These are phyloP conservation scores for Drosophila paramelanica DNA, from an alignment of 2,888 invertebrate genomes.

Conservation along the genomic window DNA sequence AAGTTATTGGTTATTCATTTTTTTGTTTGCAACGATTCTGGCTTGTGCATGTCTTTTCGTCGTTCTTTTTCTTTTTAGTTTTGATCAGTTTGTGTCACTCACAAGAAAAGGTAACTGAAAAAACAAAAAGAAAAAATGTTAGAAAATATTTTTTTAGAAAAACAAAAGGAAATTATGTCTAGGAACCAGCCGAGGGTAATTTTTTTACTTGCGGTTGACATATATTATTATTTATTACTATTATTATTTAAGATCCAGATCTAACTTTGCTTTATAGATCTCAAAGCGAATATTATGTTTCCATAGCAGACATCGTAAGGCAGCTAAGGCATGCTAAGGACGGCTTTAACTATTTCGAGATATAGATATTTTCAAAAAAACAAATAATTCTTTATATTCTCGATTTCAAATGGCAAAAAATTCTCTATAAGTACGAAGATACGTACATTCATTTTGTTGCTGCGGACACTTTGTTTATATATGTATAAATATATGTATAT, in stretches of 20 bases:
- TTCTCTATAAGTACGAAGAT: neutral
- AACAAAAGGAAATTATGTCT: neutral
- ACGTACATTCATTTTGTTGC: conserved; percentile 18
- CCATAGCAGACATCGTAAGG: too few relatives aligned
- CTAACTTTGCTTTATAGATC: too few relatives aligned
- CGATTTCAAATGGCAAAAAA: too few relatives aligned
- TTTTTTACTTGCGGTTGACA: too few relatives aligned
- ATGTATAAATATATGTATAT: neutral
- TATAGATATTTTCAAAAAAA: too few relatives aligned
- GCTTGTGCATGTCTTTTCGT: neutral
- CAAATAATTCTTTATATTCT: too few relatives aligned
- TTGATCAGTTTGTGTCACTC: conserved; percentile 15
- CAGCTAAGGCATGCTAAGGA: too few relatives aligned
- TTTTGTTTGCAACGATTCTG: conserved; percentile 3
- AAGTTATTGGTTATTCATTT: conserved; percentile 16
- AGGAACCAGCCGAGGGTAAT: too few relatives aligned
- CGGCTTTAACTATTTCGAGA: too few relatives aligned
- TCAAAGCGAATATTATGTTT: too few relatives aligned
- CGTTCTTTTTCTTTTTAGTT: conserved; percentile 1
- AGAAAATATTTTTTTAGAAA: neutral
- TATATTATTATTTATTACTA: too few relatives aligned
- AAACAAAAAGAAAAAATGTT: conserved; percentile 1
- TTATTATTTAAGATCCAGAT: too few relatives aligned
- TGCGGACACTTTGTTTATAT: conserved; percentile 20
- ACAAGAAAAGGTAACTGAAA: conserved; percentile 35